These are phyloP conservation scores for Parnassius apollo DNA, from an alignment of 2,888 invertebrate genomes.

Conservation along the genomic window DNA sequence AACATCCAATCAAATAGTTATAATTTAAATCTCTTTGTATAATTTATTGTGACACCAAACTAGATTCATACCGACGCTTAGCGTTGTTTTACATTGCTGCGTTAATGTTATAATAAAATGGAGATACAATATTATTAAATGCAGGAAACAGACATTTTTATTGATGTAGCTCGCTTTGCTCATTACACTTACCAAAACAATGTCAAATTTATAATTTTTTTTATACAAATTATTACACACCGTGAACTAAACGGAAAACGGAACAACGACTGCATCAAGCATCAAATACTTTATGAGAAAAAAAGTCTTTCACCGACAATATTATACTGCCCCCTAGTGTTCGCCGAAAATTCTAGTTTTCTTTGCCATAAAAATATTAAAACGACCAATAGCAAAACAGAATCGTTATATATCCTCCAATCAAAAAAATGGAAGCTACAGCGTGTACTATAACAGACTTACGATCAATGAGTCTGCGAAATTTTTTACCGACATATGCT, in stretches of 20 bases:
- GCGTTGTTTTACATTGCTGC: conserved; percentile 8
- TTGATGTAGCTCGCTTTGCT: no score
- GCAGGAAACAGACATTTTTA: not conserved
- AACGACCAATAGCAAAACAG: conserved; percentile 36
- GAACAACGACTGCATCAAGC: conserved; percentile 61
- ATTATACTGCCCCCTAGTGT: conserved; percentile 49
- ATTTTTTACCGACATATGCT: conserved; percentile 50
- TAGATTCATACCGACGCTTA: conserved; percentile 15
- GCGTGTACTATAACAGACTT: conserved; percentile 55
- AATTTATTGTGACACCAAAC: conserved; percentile 5
- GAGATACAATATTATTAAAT: not conserved
- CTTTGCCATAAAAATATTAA: conserved; percentile 27
- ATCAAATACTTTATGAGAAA: conserved; percentile 64
- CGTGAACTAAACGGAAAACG: conserved; percentile 63
- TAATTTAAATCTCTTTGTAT: conserved; percentile 1
- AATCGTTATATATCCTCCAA: conserved; percentile 34
- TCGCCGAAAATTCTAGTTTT: conserved; percentile 62
- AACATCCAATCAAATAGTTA: conserved; percentile 9
- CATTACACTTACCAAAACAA: conserved; percentile 71
- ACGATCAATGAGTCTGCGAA: conserved; percentile 43
- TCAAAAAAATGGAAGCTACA: conserved; percentile 18
- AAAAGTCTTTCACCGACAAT: conserved; percentile 68
- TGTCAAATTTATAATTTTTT: conserved; percentile 57
- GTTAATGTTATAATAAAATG: conserved; percentile 8
- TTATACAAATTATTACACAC: conserved; percentile 50